A percentile compares a stretch with the other conserved stretches of the same genome.
phyloP scores from a whole-genome alignment of 2,797 vertebrate genomes.

The Crypturellus tataupa region DNA sequence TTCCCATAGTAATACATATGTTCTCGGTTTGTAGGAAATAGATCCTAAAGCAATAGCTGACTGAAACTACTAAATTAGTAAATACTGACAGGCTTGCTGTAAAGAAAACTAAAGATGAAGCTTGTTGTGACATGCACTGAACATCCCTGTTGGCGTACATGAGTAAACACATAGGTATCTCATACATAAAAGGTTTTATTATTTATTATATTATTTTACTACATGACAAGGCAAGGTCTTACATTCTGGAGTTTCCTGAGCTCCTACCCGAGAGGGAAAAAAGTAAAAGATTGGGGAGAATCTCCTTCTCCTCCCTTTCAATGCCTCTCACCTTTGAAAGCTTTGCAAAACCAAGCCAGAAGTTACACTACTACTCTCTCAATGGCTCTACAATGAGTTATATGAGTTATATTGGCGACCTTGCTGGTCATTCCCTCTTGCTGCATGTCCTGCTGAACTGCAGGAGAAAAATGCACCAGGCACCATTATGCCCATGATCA shows the following conservation, averaged over 20 bases:
- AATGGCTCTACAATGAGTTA: background rate
- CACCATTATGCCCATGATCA: background rate
- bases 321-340: background rate
- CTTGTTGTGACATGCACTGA: background rate
- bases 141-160: background rate
- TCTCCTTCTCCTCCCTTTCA: rapidly evolving
- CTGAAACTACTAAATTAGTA: conserved; percentile 10
- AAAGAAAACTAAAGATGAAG: background rate
- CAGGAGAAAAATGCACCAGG: background rate
- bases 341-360: background rate
- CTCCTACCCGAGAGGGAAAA: background rate
- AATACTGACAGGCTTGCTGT: background rate
- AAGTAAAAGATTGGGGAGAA: background rate
- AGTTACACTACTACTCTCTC: background rate
- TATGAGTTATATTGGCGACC: background rate
- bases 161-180: background rate
- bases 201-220: background rate
- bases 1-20: background rate
- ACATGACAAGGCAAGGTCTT: background rate
- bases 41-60: background rate
- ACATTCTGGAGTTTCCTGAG: background rate
- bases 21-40: background rate
- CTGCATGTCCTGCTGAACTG: background rate
- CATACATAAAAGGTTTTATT: background rate
- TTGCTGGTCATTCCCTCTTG: background rate